Base-by-base conservation (phyloP, 2,797 vertebrate species). In the Hemitrygon akajei region DNA sequence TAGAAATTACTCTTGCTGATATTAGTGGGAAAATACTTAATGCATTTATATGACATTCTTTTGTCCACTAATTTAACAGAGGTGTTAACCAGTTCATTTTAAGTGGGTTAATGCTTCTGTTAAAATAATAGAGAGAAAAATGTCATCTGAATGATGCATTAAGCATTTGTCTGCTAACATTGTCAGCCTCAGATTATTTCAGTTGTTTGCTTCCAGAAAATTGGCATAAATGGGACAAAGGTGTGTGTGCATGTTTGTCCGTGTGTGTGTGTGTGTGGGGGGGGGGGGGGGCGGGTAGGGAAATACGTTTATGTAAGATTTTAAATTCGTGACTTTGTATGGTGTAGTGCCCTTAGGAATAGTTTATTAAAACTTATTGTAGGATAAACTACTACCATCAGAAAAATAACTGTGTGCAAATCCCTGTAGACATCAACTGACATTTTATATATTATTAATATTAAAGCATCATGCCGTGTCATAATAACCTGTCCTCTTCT, bases 51-150 rank as follows among this genome's bases (percentile, higher is more conserved):
- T 69, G 86, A 37, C 86, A 69, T 89, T 89, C 60, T 66, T 69
- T 89, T 89, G 86, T 89, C 86, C 86, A 89, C 63, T 89, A 89
- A 89, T 89, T 89, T 63, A 66, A 89, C 86, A 89, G 86, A 66
- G 86, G 60, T 89, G 86, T 69, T 69, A 89, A 89, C 86, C 60
- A 89, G n/a, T 69, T 89, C 86, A 89, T 89, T 89, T 89, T 89
- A 89, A 89, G n/a, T 89, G 86, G 86, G 63, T 69, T 89, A 89
- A 89, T 89, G 86, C 63, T 66, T 89, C 60, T 69, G 63, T 69
- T 89, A 69, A 69, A 69, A 89, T 89, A 89, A 30, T 60, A 86
- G 56, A 69, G 18, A 37, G 86, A 89, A 63, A 69, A 89, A 89
- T 89, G n/a, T 69, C n/a, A 89, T 89, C 34, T 89, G 86, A 66